These are phyloP conservation scores for Hippocampus comes DNA, from an alignment of 2,113 vertebrate species.

Conservation along the genomic window DNA sequence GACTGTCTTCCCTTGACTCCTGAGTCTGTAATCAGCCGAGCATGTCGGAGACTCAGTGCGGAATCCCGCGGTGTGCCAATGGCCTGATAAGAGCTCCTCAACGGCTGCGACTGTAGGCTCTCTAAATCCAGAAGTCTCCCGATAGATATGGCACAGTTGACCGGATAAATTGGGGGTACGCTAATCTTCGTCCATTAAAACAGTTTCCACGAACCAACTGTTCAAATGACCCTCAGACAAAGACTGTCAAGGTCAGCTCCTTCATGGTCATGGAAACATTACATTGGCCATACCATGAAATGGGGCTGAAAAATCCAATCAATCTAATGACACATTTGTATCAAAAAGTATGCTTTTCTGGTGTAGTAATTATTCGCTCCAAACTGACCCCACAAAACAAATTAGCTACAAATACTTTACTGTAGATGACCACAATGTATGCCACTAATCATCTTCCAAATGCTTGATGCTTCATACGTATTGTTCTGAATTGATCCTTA, in stretches of 20 bases:
- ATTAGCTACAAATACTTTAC: not conserved
- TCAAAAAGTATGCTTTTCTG: not conserved
- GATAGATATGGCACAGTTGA: constrained; percentile 28
- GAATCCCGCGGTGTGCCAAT: constrained; percentile 25
- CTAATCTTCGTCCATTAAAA: constrained; percentile 16
- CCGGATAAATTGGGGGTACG: constrained; percentile 12
- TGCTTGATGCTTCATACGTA: not conserved
- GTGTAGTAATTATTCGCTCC: not conserved
- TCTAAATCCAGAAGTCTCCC: constrained; percentile 28
- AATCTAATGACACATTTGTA: not conserved
- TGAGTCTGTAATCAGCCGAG: constrained; percentile 37
- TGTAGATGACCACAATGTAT: not conserved
- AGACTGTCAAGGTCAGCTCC: not conserved
- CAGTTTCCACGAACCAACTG: constrained; percentile 12
- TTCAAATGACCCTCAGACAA: constrained; percentile 27
- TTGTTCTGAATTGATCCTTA: not conserved
- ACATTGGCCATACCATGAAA: not conserved
- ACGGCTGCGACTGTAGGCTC: constrained; percentile 28
- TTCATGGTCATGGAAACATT: constrained; percentile 1
- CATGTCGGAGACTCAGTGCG: constrained; percentile 31
- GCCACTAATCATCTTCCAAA: not conserved
- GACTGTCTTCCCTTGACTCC: constrained; percentile 23
- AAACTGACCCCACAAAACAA: not conserved
- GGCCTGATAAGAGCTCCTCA: constrained; percentile 52
- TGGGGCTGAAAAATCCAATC: not conserved